Evolutionary conservation across 2,888 invertebrate species (phyloP).

Genomic region (Harpagoxenus sublaevis): DNA sequence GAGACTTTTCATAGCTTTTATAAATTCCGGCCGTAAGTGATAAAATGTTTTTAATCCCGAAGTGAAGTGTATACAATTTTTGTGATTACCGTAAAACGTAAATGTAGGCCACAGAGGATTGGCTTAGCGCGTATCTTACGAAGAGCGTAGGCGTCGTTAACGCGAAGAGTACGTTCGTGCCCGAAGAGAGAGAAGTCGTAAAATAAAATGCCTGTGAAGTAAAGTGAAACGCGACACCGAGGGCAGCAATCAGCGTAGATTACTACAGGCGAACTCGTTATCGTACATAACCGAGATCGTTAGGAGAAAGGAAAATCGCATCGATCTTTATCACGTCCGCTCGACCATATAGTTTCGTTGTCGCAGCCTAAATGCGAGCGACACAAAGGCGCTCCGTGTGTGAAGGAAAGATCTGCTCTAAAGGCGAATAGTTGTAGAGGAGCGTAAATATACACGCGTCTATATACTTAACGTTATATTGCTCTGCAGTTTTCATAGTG

Average conservation of each 20-base stretch:
- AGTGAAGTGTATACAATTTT: conserved; percentile 8
- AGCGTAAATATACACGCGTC: not conserved
- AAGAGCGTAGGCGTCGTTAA: conserved; percentile 26
- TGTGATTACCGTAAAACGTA: conserved; percentile 45
- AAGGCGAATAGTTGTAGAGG: not conserved
- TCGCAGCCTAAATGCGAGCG: conserved; percentile 12
- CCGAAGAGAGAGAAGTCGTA: conserved; percentile 20
- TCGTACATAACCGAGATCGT: conserved; percentile 18
- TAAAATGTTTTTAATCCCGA: conserved; percentile 37
- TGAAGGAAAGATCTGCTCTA: not conserved
- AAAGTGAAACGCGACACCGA: conserved; percentile 33
- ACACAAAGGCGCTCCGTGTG: not conserved
- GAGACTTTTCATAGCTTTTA: conserved; percentile 2
- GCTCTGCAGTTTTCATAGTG: not conserved
- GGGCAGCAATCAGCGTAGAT: conserved; percentile 42
- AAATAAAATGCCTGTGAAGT: conserved; percentile 27
- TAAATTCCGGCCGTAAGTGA: conserved; percentile 1
- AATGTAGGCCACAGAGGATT: conserved; percentile 38
- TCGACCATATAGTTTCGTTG: not conserved
- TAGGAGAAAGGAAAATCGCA: conserved; percentile 10
- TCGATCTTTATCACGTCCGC: conserved; percentile 30
- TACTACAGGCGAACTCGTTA: conserved; percentile 28
- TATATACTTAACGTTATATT: not conserved
- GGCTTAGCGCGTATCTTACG: conserved; percentile 12
- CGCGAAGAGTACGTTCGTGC: conserved; percentile 1